Evolutionary conservation across 2,797 vertebrate species (phyloP), one percentile per base, ranked within the genome.

Genomic region (Ara ararauna): DNA sequence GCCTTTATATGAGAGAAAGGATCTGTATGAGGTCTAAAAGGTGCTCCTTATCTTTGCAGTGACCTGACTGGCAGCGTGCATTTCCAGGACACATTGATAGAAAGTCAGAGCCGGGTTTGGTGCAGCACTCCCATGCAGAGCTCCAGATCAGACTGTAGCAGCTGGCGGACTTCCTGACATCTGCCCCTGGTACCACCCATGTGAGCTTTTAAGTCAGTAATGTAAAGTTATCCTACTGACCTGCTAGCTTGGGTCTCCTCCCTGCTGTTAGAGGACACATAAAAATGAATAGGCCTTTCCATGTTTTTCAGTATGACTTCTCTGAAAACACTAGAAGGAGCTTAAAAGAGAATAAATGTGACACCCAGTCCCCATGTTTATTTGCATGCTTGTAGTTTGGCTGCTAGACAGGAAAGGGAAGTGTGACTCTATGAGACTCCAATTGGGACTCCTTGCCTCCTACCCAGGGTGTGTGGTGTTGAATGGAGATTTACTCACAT

Each of bases 321-420:
- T 65, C 72, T 82, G 72, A 38, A 60, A 79, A 48, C 48, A 5
- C n/a, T 67, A n/a, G 32, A 86, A 74, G 77, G 34, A 81, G 67
- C 48, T 93, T 65, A 34, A 29, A 50, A 50, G 42, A 89, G 58
- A 62, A 24, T 73, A 66, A 53, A 76, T 36, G 61, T 62, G 64
- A n/a, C 16, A 24, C 27, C 5, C 0, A 0, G 22, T 66, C 78
- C 47, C 60, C 2, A 0, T 62, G 61, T 85, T 91, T 82, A 22
- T 90, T 87, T 93, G 62, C 83, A 53, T 60, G 42, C 73, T 42
- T 81, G 44, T 72, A 38, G 53, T 38, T 77, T 66, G 76, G 42
- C 60, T 81, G 62, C 78, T 76, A 47, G 72, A 62, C 21, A 11
- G 44, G 71, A 73, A 80, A 68, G 64, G 66, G 66, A 87, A 84